These are phyloP conservation scores for Prochilodus magdalenae DNA, from an alignment of 2,113 vertebrate genomes.

Conservation along the genomic window DNA sequence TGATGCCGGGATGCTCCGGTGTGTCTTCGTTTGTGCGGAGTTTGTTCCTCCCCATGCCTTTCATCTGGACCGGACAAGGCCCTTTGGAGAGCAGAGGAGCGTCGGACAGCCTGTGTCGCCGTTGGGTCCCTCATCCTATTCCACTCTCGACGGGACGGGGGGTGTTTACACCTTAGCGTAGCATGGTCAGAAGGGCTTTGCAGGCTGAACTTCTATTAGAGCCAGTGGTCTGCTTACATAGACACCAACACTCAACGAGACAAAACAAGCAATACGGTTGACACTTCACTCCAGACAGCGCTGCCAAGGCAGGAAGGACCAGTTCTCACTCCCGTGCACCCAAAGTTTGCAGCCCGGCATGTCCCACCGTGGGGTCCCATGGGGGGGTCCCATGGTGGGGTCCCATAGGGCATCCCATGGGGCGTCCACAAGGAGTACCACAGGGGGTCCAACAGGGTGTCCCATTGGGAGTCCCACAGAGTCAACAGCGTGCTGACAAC, in stretches of 20 bases:
- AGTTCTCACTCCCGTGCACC: conserved; percentile 18
- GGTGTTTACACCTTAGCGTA: conserved; percentile 46
- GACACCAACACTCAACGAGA: not conserved
- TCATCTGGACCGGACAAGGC: conserved; percentile 9
- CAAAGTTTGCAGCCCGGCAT: too few relatives aligned
- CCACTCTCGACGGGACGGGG: conserved; percentile 8
- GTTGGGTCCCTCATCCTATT: conserved; percentile 5
- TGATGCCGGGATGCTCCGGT: conserved; percentile 52
- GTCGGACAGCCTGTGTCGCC: not conserved
- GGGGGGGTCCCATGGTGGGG: too few relatives aligned
- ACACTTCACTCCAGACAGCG: not conserved
- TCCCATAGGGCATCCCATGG: too few relatives aligned
- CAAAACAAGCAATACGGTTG: not conserved
- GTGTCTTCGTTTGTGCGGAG: conserved; percentile 54
- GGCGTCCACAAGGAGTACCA: too few relatives aligned
- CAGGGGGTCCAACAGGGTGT: too few relatives aligned
- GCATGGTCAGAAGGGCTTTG: conserved; percentile 1
- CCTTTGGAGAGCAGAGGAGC: not conserved
- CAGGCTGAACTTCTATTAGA: not conserved
- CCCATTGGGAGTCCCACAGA: not conserved
- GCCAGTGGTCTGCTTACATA: not conserved
- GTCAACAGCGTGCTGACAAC: not conserved
- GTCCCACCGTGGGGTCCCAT: too few relatives aligned
- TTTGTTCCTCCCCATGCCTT: conserved; percentile 30
- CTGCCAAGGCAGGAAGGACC: conserved; percentile 18